Percentiles rank a stretch among this genome's conserved stretches.
Evolutionary conservation across 2,888 invertebrate genomes (phyloP).

Genomic region (Papilio elwesi): DNA sequence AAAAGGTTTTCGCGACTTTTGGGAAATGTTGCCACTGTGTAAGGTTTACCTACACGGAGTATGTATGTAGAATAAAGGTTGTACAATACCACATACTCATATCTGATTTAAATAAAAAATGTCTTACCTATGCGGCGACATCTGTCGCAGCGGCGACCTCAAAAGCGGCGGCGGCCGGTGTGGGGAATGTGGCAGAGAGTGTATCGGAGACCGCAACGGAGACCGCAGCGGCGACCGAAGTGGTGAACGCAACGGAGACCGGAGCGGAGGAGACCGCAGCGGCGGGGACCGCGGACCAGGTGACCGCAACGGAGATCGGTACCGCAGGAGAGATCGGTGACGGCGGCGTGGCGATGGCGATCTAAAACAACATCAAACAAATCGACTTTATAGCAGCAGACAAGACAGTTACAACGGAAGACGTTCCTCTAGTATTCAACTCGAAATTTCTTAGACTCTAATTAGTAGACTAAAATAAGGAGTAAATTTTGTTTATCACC

Average conservation of each 20-base stretch:
- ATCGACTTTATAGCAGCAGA: neutral
- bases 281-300: slow-evolving; percentile 57
- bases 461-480: too few species aligned
- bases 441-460: too few species aligned
- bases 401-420: neutral
- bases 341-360: slow-evolving; percentile 81
- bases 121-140: slow-evolving; percentile 32
- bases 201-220: slow-evolving; percentile 51
- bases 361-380: slow-evolving; percentile 49
- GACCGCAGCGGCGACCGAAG: slow-evolving; percentile 57
- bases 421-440: neutral
- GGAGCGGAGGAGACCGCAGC: slow-evolving; percentile 59
- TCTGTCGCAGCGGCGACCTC: slow-evolving; percentile 59
- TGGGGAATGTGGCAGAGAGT: slow-evolving; percentile 60
- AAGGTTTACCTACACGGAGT: too few species aligned
- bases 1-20: too few species aligned
- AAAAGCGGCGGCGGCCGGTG: slow-evolving; percentile 53
- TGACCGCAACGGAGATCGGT: slow-evolving; percentile 77
- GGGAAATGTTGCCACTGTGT: too few species aligned
- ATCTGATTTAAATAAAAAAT: too few species aligned
- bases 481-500: too few species aligned
- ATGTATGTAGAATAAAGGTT: too few species aligned
- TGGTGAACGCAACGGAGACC: slow-evolving; percentile 55
- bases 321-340: slow-evolving; percentile 73
- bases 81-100: too few species aligned